Conservation (phyloP, 2,797 vertebrate species). For the Sus cebifrons region DNA sequence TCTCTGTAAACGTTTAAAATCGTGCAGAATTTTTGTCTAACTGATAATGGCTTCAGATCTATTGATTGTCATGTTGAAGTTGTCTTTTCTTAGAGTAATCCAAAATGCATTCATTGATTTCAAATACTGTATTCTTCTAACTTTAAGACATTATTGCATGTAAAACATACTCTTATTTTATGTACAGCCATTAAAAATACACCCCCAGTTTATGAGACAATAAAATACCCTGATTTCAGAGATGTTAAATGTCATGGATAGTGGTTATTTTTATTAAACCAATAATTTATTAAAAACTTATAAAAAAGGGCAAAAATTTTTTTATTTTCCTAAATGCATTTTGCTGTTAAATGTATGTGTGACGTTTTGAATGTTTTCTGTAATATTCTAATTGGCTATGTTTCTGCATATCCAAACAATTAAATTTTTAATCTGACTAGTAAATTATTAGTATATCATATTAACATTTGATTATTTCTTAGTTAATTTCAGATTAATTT, state of each 20-base stretch:
- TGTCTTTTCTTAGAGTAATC: not conserved
- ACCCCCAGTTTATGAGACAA: not conserved
- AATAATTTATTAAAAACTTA: slow-evolving; percentile 32
- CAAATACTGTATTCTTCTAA: not conserved
- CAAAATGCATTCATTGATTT: slow-evolving; percentile 49
- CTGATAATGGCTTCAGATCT: not conserved
- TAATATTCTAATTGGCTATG: not conserved
- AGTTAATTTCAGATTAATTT: slow-evolving; percentile 52
- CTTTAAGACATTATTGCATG: not conserved
- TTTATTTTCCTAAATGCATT: not conserved
- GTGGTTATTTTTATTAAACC: not conserved
- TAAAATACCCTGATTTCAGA: slow-evolving; percentile 42
- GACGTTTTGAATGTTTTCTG: not conserved
- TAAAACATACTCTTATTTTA: slow-evolving; percentile 51
- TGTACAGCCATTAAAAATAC: slow-evolving; percentile 31
- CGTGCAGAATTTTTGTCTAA: not conserved
- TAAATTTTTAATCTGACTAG: not conserved
- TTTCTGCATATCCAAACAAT: not conserved
- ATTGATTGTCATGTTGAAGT: not conserved
- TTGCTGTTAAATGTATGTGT: not conserved
- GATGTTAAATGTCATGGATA: slow-evolving; percentile 40
- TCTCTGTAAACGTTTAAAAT: slow-evolving; percentile 46
- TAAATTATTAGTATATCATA: not conserved
- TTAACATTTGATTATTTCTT: not conserved
- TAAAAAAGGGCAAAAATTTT: slow-evolving; percentile 17